Evolutionary conservation across 2,113 vertebrate species (phyloP), one percentile per base, ranked within the genome.

Genomic region (Struthidea cinerea): DNA sequence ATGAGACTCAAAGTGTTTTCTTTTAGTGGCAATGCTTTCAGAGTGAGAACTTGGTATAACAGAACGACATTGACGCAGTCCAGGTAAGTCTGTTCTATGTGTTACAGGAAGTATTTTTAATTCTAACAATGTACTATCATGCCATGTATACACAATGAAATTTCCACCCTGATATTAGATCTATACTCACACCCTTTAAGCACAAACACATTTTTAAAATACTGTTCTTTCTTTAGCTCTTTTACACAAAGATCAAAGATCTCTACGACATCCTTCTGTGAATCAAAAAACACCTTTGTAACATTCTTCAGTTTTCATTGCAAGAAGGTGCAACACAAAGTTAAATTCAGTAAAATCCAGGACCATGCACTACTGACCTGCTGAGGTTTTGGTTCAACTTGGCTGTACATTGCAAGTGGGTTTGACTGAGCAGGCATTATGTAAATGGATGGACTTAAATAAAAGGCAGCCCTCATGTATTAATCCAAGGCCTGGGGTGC

Each of bases 401-500:
- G 96, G 95, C 91, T 96, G 95, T 77, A 92, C 64, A 49, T 52
- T 91, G 91, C 94, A 83, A 97, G 89, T 33, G 86, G 77, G 96
- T 96, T 89, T 96, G 94, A 98, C 97, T 95, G 95, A 97, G 96
- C 95, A 74, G 94, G 97, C 97, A 96, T 97, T 98, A 98, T 98
- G 98, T 97, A 97, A 98, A 97, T 95, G 81, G 81, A 71, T 70
- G 59, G 41, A 64, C 91, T 84, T 81, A 91, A 97, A 98, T 97
- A 96, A 98, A 97, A 98, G 96, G 91, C 95, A 83, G 95, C 76
- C 93, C 96, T 97, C 65, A 0, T 3, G 67, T 81, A 93, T 84
- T 98, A 98, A 98, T 97, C 96, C 97, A 91, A 96, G 84, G 96
- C 96, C 97, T 95, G 96, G 96, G 95, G 98, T 98, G 98, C 97